Percentiles rank a stretch among this genome's conserved stretches.
Evolutionary conservation across 1,140 invertebrate species (phyloP).

Genomic region (Heliconius congener): DNA sequence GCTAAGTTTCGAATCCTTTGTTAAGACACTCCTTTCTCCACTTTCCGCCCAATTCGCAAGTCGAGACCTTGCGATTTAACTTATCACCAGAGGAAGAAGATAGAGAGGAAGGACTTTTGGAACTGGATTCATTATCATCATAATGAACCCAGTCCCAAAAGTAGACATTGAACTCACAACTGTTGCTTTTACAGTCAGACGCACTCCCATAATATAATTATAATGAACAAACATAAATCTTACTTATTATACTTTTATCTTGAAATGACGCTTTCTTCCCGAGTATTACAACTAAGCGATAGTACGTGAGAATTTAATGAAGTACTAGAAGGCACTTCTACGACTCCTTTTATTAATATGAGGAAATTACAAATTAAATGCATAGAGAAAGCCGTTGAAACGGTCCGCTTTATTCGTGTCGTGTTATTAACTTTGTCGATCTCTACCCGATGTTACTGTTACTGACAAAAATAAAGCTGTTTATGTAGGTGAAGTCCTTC

Average conservation of each 20-base stretch:
- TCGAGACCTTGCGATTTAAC: no score
- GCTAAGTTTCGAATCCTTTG: no score
- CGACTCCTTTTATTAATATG: background rate
- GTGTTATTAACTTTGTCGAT: background rate
- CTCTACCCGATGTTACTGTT: background rate
- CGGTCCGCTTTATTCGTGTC: background rate
- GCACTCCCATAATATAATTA: background rate
- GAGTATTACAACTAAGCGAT: no score
- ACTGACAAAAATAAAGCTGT: background rate
- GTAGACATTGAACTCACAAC: no score
- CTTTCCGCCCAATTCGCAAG: no score
- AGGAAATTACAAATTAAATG: background rate
- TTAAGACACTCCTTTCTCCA: no score
- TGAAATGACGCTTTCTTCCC: background rate
- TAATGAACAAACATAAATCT: background rate
- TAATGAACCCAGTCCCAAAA: no score
- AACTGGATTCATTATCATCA: no score
- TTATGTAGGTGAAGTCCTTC: no score
- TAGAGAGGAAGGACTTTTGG: no score
- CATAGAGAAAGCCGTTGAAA: background rate
- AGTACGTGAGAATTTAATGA: background rate
- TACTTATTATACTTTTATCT: background rate
- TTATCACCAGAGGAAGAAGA: no score
- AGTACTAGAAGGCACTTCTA: background rate
- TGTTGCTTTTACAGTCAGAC: no score